Percentiles rank a stretch among this genome's conserved stretches.
phyloP scores from a whole-genome alignment of 2,888 invertebrate species.

The Synergus laeviventris region DNA sequence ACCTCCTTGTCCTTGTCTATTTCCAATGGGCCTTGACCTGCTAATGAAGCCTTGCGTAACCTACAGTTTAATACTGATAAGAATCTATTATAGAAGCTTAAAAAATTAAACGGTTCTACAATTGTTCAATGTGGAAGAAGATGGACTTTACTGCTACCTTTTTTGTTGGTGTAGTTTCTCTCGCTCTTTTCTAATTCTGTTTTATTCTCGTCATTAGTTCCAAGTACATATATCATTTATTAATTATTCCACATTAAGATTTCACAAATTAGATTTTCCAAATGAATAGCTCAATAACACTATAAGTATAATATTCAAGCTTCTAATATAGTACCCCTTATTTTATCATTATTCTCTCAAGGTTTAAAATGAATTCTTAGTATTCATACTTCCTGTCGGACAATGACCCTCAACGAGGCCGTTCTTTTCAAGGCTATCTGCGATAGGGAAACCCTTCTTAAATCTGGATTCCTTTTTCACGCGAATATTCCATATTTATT shows the following conservation, averaged over 20 bases:
- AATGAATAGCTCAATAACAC: no score
- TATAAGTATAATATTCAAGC: background rate
- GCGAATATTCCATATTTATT: background rate
- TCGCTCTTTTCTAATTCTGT: no score
- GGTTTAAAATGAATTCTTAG: background rate
- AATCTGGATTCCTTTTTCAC: background rate
- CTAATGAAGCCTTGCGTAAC: background rate
- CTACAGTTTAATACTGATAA: background rate
- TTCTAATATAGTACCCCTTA: background rate
- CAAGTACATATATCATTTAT: no score
- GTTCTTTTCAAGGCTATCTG: slow-evolving; percentile 13
- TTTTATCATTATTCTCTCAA: background rate
- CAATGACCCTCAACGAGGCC: slow-evolving; percentile 17
- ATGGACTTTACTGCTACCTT: no score
- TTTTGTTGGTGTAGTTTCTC: no score
- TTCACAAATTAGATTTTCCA: no score
- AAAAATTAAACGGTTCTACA: background rate
- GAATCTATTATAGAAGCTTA: background rate
- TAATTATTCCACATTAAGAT: no score
- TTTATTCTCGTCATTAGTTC: no score
- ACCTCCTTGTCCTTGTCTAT: background rate
- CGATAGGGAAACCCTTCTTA: background rate
- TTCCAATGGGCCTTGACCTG: background rate
- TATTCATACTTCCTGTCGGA: background rate
- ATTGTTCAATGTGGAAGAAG: no score